Percentiles rank a stretch among this genome's conserved stretches.
Evolutionary conservation across 1,140 invertebrate species (phyloP).

Genomic region (Drosophila orosa): DNA sequence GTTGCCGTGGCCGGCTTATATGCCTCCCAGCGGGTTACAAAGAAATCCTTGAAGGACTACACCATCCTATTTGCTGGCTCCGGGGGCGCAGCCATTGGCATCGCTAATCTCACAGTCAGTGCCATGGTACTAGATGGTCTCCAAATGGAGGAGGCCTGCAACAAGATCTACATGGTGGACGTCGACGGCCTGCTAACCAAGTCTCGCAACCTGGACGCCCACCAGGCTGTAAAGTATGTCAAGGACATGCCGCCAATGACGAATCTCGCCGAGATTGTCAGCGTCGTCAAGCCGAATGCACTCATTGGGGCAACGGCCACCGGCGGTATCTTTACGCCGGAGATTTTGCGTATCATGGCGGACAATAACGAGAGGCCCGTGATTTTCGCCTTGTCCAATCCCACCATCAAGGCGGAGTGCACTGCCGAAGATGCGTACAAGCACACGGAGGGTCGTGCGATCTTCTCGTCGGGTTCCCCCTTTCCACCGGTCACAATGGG

Average conservation of each 20-base stretch:
- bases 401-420: slow-evolving; percentile 97
- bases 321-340: slow-evolving; percentile 93
- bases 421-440: slow-evolving; percentile 96
- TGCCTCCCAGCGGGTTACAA: slow-evolving; percentile 92
- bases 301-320: slow-evolving; percentile 92
- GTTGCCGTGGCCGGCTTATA: slow-evolving; percentile 96
- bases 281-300: slow-evolving; percentile 90
- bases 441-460: slow-evolving; percentile 92
- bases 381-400: slow-evolving; percentile 98
- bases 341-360: slow-evolving; percentile 94
- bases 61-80: slow-evolving; percentile 96
- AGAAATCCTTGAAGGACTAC: slow-evolving; percentile 91
- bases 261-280: slow-evolving; percentile 91
- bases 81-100: slow-evolving; percentile 95
- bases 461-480: slow-evolving; percentile 97
- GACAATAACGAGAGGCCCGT: slow-evolving; percentile 93
- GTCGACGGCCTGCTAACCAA: slow-evolving; percentile 92
- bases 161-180: slow-evolving; percentile 95
- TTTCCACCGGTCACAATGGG: slow-evolving; percentile 92
- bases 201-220: slow-evolving; percentile 88
- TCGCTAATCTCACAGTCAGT: slow-evolving; percentile 92
- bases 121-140: slow-evolving; percentile 94
- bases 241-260: slow-evolving; percentile 92
- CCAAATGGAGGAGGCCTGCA: slow-evolving; percentile 88
- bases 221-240: slow-evolving; percentile 90